Conservation (phyloP, 2,888 invertebrate species). For the Peribatodes rhomboidaria region DNA sequence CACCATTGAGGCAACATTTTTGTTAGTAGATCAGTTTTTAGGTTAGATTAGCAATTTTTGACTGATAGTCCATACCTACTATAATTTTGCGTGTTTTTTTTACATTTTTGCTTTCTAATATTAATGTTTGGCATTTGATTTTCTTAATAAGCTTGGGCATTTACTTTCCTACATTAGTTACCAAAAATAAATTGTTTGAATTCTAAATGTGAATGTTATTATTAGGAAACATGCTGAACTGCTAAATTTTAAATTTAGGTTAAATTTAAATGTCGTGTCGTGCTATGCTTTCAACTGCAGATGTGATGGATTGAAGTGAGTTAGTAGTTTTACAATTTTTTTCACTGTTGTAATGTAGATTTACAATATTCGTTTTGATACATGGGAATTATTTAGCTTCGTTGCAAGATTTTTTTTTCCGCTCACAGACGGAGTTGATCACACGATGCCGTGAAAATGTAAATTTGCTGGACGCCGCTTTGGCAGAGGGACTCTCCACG, state of each 20-base stretch:
- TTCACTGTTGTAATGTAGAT: constrained; percentile 10
- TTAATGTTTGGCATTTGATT: constrained; percentile 62
- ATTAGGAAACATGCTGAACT: constrained; percentile 3
- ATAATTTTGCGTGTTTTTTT: constrained; percentile 27
- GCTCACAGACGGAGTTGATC: constrained; percentile 92
- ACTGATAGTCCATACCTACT: constrained; percentile 11
- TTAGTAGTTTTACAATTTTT: constrained; percentile 47
- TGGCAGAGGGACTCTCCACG: constrained; percentile 85
- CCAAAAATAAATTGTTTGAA: not conserved
- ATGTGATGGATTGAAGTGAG: constrained; percentile 56
- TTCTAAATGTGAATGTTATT: constrained; percentile 19
- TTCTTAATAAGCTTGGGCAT: constrained; percentile 55
- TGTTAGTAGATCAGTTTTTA: constrained; percentile 21
- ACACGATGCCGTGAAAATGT: constrained; percentile 95
- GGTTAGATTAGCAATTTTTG: constrained; percentile 14
- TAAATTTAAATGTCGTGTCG: constrained; percentile 34
- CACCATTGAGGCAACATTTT: constrained; percentile 46
- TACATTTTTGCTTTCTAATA: constrained; percentile 65
- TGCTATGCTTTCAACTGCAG: constrained; percentile 48
- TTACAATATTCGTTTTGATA: constrained; percentile 5
- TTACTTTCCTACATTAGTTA: constrained; percentile 38
- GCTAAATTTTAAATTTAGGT: constrained; percentile 5
- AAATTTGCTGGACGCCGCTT: constrained; percentile 90
- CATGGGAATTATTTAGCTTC: constrained; percentile 2
- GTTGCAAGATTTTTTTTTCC: constrained; percentile 51